Conservation (phyloP, 2,113 vertebrate species). For the Microcebus ravelobensis region DNA sequence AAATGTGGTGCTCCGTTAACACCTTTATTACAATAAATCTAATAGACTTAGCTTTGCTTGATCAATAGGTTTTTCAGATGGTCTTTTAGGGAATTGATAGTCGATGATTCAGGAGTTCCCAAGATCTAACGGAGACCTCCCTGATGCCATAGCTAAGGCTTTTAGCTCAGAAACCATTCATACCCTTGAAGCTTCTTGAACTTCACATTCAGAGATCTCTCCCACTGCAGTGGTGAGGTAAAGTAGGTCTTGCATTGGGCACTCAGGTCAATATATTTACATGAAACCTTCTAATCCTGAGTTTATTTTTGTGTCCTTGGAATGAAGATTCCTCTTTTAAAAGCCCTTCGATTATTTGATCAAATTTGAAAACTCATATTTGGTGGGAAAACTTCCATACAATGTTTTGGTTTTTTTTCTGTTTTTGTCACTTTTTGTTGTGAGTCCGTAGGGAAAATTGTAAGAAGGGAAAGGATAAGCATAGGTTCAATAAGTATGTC, state of each 20-base stretch:
- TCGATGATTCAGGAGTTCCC: not conserved
- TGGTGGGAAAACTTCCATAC: not conserved
- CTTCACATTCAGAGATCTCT: not conserved
- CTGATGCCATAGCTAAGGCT: not conserved
- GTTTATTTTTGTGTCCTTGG: not conserved
- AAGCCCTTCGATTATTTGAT: not conserved
- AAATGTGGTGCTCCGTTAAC: not conserved
- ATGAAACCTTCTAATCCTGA: not conserved
- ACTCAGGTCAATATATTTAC: not conserved
- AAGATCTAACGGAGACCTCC: not conserved
- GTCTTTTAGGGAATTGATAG: not conserved
- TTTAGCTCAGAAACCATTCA: not conserved
- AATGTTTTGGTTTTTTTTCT: not conserved
- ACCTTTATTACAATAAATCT: not conserved
- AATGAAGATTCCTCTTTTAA: not conserved
- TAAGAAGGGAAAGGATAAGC: not conserved
- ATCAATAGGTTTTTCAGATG: not conserved
- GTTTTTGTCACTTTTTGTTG: not conserved
- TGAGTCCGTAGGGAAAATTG: not conserved
- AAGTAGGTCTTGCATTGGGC: not conserved
- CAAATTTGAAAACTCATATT: not conserved
- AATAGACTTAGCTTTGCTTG: not conserved
- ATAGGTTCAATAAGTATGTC: not conserved
- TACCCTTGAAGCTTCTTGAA: not conserved
- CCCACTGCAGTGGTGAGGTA: not conserved